These are phyloP conservation scores for Actias luna DNA, from an alignment of 2,888 invertebrate genomes.

Conservation along the genomic window DNA sequence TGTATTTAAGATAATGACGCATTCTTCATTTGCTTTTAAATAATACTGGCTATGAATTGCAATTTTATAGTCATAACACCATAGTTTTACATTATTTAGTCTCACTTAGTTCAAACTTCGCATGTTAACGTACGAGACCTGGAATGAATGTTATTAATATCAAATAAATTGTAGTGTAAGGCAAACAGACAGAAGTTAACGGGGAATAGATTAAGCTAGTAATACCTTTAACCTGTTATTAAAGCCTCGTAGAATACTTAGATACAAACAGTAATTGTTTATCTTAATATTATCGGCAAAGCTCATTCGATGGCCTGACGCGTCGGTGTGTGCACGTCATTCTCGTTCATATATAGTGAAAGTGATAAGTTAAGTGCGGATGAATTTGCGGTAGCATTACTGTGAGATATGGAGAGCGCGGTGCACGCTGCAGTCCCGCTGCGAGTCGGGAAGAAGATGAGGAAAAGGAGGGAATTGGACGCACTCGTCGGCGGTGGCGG, in stretches of 20 bases:
- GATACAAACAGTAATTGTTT: slow-evolving; percentile 9
- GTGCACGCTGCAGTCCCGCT: slow-evolving; percentile 85
- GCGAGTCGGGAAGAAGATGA: slow-evolving; percentile 88
- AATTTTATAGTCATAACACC: background rate
- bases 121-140: background rate
- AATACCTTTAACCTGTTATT: slow-evolving; percentile 13
- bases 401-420: slow-evolving; percentile 69
- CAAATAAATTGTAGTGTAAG: background rate
- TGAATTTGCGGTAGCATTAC: slow-evolving; percentile 66
- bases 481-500: slow-evolving; percentile 84
- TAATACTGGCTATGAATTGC: background rate
- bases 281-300: slow-evolving; percentile 10
- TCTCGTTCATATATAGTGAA: slow-evolving; percentile 35
- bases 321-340: slow-evolving; percentile 24
- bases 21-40: background rate
- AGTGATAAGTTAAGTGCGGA: slow-evolving; percentile 53
- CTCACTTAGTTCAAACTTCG: background rate
- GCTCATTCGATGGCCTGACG: slow-evolving; percentile 54
- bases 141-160: background rate
- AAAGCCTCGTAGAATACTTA: slow-evolving; percentile 10
- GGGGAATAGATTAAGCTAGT: slow-evolving; percentile 1
- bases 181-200: slow-evolving; percentile 12
- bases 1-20: background rate
- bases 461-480: slow-evolving; percentile 88
- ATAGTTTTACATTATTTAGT: background rate